These are phyloP conservation scores for Otocyon megalotis DNA, from an alignment of 2,113 vertebrate genomes.

Conservation along the genomic window DNA sequence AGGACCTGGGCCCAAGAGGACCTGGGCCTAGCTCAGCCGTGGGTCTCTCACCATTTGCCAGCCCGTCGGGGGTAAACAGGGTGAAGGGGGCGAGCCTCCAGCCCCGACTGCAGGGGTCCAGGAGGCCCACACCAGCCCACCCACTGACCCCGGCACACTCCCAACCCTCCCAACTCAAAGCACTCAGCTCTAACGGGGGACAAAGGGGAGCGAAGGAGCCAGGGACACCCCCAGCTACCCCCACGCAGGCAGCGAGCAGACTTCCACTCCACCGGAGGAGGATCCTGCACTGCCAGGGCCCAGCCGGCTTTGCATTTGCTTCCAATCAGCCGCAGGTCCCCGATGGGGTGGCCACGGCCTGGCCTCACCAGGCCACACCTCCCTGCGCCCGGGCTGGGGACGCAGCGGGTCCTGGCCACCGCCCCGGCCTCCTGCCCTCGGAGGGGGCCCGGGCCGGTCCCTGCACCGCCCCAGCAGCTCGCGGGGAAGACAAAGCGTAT, in stretches of 20 bases:
- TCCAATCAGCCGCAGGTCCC: slow-evolving; percentile 42
- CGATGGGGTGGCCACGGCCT: neutral
- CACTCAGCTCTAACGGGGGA: neutral
- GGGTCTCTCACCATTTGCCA: neutral
- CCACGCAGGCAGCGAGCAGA: neutral
- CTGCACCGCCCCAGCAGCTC: slow-evolving; percentile 87
- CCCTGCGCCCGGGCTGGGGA: slow-evolving; percentile 59
- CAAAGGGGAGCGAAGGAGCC: neutral
- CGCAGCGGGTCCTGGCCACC: slow-evolving; percentile 86
- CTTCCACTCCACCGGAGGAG: neutral
- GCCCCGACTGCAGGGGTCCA: neutral
- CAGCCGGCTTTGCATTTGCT: neutral
- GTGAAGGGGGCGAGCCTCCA: neutral
- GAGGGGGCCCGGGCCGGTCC: slow-evolving; percentile 88
- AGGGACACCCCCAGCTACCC: neutral
- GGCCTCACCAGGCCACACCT: neutral
- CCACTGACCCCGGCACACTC: neutral
- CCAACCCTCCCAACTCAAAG: neutral
- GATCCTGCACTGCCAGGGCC: neutral
- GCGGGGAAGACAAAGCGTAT: slow-evolving; percentile 95
- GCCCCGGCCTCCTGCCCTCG: slow-evolving; percentile 89
- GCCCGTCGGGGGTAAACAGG: neutral
- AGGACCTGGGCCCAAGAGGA: neutral
- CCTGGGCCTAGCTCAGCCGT: neutral
- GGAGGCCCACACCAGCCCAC: neutral